Base-by-base conservation (phyloP, 1,140 invertebrate species). In the Heliconius hewitsoni region DNA sequence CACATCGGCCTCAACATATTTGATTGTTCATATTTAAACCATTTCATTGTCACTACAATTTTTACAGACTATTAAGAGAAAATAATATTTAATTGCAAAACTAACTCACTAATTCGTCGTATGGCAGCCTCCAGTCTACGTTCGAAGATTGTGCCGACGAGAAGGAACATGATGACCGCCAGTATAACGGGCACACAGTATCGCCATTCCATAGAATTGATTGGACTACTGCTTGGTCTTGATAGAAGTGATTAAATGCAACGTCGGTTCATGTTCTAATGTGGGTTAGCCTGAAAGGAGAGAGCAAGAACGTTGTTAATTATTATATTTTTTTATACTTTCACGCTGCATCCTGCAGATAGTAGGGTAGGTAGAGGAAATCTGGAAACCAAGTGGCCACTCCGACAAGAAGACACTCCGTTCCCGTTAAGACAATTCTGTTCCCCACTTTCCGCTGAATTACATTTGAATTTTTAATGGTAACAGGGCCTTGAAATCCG, bases 141-240 rank as follows among this genome's bases (percentile, higher is more conserved):
- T 57, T 92, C 89, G 78, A 89, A 86, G 72, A 91, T 78, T 0
- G 89, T 90, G 1, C 91, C 90, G 3, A 91, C 86, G 8, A 92
- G 83, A 1, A 91, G 82, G 71, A 92, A 92, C 85, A 92, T 81
- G 18, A 92, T 70, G 23, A 92, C 76, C 5, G 91, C 91, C 50
- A 91, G 66, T 1, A 90, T 18, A 2, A 92, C 9, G 1, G 91
- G 90, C 13, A 83, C 85, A 57, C 82, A 86, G 75, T 82, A 83
- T 81, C 84, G 83, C 87, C 89, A 92, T 88, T 87, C 88, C 89
- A 91, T 88, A 83, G 78, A 78, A 46, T 23, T 9, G 19, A 39
- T 72, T 66, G 60, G 60, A 11, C 19, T 66, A 66, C 11, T 23
- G 60, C 60, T 66, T 30, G 4, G 13, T 66, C 13, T 27, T 66